Base-by-base conservation (phyloP, 2,113 vertebrate genomes). In the Oenanthe oenanthe region DNA sequence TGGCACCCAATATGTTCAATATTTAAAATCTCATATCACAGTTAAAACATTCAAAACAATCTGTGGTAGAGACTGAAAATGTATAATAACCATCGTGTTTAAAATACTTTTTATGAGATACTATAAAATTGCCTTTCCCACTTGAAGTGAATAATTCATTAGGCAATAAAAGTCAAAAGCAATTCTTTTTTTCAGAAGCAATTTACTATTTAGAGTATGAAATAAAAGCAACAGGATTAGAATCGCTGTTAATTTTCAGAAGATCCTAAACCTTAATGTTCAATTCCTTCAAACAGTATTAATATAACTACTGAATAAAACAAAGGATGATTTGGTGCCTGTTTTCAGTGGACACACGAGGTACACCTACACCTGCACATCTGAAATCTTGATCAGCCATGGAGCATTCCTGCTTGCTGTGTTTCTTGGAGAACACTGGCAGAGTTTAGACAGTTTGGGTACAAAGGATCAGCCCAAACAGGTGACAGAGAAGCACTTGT, bases 41-140 rank as follows among this genome's bases (percentile, higher is more conserved):
- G 86, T 95, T 73, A 80, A 83, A 88, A 65, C 48, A 70, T 73
- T 70, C 58, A 83, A 93, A 92, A 86, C 72, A 83, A 50, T 73
- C 63, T 86, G 71, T 50, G 72, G 36, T 60, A 76, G 36, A 92
- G 63, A 86, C 58, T 42, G 31, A 76, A 93, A 86, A 73, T 50
- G 32, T 43, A 26, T 91, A 92, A 95, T 80, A 92, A 80, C 42
- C 32, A 21, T 34, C 0, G 2, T 29, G 60, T 80, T 80, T 84
- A 79, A 85, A 90, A 82, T 76, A 68, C 9, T 58, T 56, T 80
- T 91, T 89, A 91, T 0, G 3, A 92, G 36, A 31, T 22, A n/a
- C 28, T 73, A 82, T 73, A 80, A 88, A 72, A 79, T 21, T 6
- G 3, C 14, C 58, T 73, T 88, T 92, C 17, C 24, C 68, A 67